A percentile compares a stretch with the other conserved stretches of the same genome.
phyloP scores from a whole-genome alignment of 2,888 invertebrate species.

The Stegana nigrithorax region DNA sequence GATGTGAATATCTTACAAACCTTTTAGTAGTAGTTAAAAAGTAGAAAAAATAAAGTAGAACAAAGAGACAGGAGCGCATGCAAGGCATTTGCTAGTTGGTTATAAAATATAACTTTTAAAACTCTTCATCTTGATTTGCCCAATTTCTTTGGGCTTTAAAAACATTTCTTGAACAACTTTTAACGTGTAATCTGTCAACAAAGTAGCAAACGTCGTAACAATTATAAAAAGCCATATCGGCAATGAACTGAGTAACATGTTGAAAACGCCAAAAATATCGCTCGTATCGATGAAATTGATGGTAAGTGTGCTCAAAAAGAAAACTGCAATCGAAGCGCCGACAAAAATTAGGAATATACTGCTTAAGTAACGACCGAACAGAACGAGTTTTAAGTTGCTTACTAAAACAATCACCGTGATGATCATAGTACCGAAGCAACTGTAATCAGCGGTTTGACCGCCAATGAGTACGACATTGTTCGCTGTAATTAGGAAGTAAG shows the following conservation, averaged over 20 bases:
- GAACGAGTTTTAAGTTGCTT: slow-evolving; percentile 73
- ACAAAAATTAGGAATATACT: slow-evolving; percentile 69
- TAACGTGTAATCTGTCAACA: slow-evolving; percentile 71
- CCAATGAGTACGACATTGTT: slow-evolving; percentile 70
- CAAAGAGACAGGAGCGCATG: too few relatives aligned
- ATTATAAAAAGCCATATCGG: slow-evolving; percentile 73
- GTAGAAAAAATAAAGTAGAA: too few relatives aligned
- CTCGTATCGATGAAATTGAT: slow-evolving; percentile 71
- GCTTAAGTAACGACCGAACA: slow-evolving; percentile 73
- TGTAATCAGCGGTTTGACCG: slow-evolving; percentile 69
- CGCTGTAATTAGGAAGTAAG: slow-evolving; percentile 64
- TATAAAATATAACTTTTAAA: too few relatives aligned
- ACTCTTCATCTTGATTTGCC: too few relatives aligned
- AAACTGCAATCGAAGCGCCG: slow-evolving; percentile 71
- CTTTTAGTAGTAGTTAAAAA: too few relatives aligned
- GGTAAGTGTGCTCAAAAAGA: slow-evolving; percentile 70
- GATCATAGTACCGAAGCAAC: slow-evolving; percentile 72
- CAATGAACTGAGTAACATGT: slow-evolving; percentile 70
- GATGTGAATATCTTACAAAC: too few relatives aligned
- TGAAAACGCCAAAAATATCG: slow-evolving; percentile 72
- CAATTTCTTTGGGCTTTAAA: too few relatives aligned
- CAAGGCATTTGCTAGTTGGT: too few relatives aligned
- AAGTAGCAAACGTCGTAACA: slow-evolving; percentile 68
- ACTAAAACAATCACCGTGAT: slow-evolving; percentile 72
- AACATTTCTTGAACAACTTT: slow-evolving; percentile 45